Evolutionary conservation across 2,888 invertebrate genomes (phyloP).

Genomic region (Venustoraphidia nigricollis): DNA sequence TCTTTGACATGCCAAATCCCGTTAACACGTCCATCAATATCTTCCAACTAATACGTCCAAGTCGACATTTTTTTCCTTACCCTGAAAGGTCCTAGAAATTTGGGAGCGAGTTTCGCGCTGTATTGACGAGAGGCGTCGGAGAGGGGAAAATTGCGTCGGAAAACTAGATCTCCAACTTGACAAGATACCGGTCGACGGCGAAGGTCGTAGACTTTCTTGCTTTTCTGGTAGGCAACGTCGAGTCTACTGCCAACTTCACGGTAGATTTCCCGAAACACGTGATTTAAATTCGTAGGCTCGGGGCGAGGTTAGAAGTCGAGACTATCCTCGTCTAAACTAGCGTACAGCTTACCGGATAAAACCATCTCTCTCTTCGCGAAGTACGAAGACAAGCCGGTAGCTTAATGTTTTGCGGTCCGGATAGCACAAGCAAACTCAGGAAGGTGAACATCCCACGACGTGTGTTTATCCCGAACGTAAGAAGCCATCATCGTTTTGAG

Average conservation of each 20-base stretch:
- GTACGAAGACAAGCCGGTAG: slow-evolving; percentile 9
- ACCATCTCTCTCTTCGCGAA: slow-evolving; percentile 9
- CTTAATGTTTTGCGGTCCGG: slow-evolving; percentile 10
- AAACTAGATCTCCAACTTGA: slow-evolving; percentile 7
- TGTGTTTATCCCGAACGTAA: slow-evolving; percentile 12
- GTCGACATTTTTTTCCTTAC: neutral
- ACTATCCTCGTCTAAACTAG: neutral
- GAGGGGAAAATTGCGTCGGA: slow-evolving; percentile 3
- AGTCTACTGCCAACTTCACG: neutral
- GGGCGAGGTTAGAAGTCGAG: neutral
- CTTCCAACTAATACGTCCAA: neutral
- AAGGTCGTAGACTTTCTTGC: neutral
- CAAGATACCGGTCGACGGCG: slow-evolving; percentile 2
- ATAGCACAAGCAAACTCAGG: slow-evolving; percentile 12
- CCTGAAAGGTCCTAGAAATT: neutral
- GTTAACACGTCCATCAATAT: neutral
- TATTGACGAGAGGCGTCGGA: slow-evolving; percentile 1
- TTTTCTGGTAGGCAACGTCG: neutral
- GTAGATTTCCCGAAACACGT: neutral
- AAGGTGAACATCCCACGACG: slow-evolving; percentile 13
- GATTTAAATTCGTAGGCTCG: no score
- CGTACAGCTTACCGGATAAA: neutral
- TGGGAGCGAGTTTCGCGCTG: neutral
- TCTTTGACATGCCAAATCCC: no score
- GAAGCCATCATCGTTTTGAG: slow-evolving; percentile 11